Evolutionary conservation across 2,113 vertebrate genomes (phyloP).

Genomic region (Mandrillus leucophaeus): DNA sequence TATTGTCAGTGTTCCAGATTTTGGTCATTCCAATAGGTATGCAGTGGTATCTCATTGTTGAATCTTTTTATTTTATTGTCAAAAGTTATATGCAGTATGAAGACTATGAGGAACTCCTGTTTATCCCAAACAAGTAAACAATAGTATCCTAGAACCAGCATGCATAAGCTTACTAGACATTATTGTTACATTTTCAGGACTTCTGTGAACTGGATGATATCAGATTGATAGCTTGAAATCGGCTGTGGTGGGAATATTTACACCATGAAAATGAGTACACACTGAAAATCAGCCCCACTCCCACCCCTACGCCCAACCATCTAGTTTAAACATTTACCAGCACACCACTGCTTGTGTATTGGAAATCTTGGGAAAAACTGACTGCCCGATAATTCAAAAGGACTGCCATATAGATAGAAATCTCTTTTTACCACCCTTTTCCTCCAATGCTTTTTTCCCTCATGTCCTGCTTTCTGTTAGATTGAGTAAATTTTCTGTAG

Average conservation of each 20-base stretch:
- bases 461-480: not conserved
- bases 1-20: not conserved
- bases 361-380: not conserved
- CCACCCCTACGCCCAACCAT: no score
- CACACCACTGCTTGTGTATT: not conserved
- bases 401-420: not conserved
- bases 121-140: not conserved
- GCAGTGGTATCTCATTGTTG: not conserved
- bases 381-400: not conserved
- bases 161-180: not conserved
- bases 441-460: not conserved
- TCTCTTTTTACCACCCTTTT: not conserved
- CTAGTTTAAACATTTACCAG: not conserved
- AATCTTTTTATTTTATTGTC: not conserved
- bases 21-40: not conserved
- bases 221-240: not conserved
- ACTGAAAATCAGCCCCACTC: not conserved
- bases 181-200: not conserved
- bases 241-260: not conserved
- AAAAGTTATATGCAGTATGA: not conserved
- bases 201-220: constrained; percentile 5
- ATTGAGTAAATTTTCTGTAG: not conserved
- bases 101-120: not conserved
- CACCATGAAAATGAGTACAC: not conserved
- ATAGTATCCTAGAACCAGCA: not conserved